Evolutionary conservation across 92 coral and sea anemone genomes (phyloP).

Genomic region (Palythoa grandiflora): DNA sequence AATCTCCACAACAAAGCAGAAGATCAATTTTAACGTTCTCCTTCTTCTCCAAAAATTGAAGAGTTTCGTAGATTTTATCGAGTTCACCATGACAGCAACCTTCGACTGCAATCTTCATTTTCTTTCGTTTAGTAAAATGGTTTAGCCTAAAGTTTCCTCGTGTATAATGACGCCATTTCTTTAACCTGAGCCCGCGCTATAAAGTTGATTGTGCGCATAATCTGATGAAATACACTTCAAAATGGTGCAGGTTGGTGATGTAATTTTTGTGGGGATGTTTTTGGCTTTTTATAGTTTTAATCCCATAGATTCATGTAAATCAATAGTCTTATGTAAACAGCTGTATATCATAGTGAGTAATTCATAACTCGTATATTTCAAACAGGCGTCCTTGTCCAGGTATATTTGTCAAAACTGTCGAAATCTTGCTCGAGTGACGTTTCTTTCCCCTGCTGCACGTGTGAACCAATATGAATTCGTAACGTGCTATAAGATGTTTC

Average conservation of each 20-base stretch:
- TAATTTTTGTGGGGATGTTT: conserved; percentile 12
- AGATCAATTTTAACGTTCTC: conserved; percentile 89
- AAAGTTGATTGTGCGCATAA: conserved; percentile 39
- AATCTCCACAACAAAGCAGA: conserved; percentile 97
- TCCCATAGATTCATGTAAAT: background rate
- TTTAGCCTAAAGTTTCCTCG: background rate
- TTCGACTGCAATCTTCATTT: conserved; percentile 95
- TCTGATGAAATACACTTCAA: conserved; percentile 45
- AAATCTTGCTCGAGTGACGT: conserved; percentile 67
- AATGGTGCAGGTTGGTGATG: conserved; percentile 92
- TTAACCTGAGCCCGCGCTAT: conserved; percentile 63
- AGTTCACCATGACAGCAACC: conserved; percentile 98
- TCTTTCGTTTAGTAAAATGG: background rate
- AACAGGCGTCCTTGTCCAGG: conserved; percentile 77
- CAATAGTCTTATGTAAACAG: background rate
- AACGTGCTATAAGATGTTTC: background rate
- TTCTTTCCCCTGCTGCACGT: conserved; percentile 66
- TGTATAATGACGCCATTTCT: conserved; percentile 44
- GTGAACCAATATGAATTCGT: conserved; percentile 31
- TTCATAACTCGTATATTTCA: background rate
- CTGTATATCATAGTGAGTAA: background rate
- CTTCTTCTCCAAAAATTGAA: conserved; percentile 78
- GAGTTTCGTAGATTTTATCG: conserved; percentile 90
- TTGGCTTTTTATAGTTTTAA: background rate
- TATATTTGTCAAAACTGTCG: conserved; percentile 82